phyloP scores from a whole-genome alignment of 2,888 invertebrate genomes.

The Drosophila kuntzei region DNA sequence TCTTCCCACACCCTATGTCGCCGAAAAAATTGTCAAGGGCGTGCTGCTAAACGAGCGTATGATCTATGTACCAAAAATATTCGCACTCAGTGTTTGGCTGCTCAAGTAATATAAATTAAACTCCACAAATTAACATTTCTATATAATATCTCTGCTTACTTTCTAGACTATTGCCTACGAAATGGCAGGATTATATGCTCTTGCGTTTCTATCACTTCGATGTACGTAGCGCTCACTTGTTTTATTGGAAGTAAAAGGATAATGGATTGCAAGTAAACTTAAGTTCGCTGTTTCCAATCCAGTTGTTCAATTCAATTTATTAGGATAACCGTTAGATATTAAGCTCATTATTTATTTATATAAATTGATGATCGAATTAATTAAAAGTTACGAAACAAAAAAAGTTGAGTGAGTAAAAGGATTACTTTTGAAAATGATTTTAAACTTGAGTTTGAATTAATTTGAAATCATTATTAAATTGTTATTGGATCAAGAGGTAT shows the following conservation, averaged over 20 bases:
- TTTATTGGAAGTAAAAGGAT: slow-evolving; percentile 81
- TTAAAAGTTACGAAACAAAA: not conserved
- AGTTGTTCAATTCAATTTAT: not conserved
- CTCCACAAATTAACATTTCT: not conserved
- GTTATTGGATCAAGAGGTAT: no score
- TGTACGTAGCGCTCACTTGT: slow-evolving; percentile 82
- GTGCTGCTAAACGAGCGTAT: slow-evolving; percentile 83
- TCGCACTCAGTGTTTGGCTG: slow-evolving; percentile 83
- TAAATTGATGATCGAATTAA: slow-evolving; percentile 14
- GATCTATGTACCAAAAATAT: slow-evolving; percentile 84
- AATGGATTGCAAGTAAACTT: not conserved
- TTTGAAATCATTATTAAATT: no score
- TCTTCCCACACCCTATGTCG: slow-evolving; percentile 84
- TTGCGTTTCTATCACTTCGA: slow-evolving; percentile 83
- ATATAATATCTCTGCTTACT: not conserved
- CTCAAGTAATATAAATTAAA: slow-evolving; percentile 68
- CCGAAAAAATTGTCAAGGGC: slow-evolving; percentile 83
- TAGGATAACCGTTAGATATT: slow-evolving; percentile 29
- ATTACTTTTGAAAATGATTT: no score
- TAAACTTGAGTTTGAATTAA: no score
- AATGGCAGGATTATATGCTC: slow-evolving; percentile 84
- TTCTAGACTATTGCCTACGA: slow-evolving; percentile 82
- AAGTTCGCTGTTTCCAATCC: not conserved
- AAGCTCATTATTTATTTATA: slow-evolving; percentile 48
- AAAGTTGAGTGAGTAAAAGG: not conserved